phyloP scores from a whole-genome alignment of 2,888 invertebrate genomes.

The Dryomyza anilis region DNA sequence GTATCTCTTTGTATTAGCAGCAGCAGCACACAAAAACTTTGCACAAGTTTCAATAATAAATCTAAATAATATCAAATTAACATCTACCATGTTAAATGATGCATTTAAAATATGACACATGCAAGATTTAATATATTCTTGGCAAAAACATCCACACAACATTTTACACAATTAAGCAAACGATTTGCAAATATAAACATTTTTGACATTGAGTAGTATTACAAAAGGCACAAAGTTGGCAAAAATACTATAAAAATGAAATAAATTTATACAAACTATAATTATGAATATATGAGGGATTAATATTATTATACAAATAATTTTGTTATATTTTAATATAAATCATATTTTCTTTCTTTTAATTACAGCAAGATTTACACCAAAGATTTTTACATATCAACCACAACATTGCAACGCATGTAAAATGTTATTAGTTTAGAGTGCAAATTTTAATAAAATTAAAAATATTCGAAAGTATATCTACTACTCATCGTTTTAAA shows the following conservation, averaged over 20 bases:
- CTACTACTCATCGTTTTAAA: too few relatives aligned
- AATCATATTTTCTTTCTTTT: slow-evolving; percentile 23
- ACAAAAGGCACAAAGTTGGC: too few relatives aligned
- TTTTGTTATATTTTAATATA: too few relatives aligned
- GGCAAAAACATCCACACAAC: too few relatives aligned
- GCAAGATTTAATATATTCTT: neutral
- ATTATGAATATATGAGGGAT: too few relatives aligned
- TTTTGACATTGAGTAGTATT: neutral
- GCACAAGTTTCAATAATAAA: neutral
- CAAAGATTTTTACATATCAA: too few relatives aligned
- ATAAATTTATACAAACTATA: too few relatives aligned
- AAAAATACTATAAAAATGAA: too few relatives aligned
- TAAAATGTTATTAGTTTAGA: neutral
- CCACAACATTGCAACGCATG: slow-evolving; percentile 10
- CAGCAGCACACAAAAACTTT: neutral
- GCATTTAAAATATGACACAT: neutral
- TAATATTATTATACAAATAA: too few relatives aligned
- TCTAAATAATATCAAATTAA: neutral
- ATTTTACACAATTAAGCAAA: too few relatives aligned
- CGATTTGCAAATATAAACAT: neutral
- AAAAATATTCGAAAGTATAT: too few relatives aligned
- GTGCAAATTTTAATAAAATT: slow-evolving; percentile 25
- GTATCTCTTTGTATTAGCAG: too few relatives aligned
- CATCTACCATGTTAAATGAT: neutral
- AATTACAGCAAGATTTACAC: slow-evolving; percentile 38